Evolutionary conservation across 1,140 invertebrate genomes (phyloP).

Genomic region (Capitella teleta): DNA sequence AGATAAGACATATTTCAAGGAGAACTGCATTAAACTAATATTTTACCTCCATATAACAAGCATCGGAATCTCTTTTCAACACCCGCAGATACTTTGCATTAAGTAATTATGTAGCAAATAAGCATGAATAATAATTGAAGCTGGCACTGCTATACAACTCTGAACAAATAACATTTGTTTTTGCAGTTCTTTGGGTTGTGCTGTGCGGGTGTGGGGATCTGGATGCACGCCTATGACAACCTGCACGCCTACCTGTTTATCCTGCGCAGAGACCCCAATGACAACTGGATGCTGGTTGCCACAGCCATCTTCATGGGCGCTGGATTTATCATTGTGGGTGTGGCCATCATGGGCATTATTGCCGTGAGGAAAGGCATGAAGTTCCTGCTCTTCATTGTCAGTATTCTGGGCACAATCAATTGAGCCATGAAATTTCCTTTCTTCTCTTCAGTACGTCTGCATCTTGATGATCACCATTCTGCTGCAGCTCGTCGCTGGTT

Average conservation of each 20-base stretch:
- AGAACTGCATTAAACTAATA: too few relatives aligned
- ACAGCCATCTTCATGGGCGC: conserved; percentile 5
- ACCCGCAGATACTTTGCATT: too few relatives aligned
- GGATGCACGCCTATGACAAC: conserved; percentile 10
- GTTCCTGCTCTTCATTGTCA: conserved; percentile 4
- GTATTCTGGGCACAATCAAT: neutral
- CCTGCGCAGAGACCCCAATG: conserved; percentile 2
- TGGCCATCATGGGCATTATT: neutral
- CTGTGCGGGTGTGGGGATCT: conserved; percentile 11
- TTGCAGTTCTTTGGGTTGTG: conserved; percentile 7
- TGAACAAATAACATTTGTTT: too few relatives aligned
- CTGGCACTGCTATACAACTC: too few relatives aligned
- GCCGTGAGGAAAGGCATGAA: neutral
- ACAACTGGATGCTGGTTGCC: conserved; percentile 4
- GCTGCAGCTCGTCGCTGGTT: conserved; percentile 9
- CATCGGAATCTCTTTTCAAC: too few relatives aligned
- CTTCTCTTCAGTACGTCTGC: conserved; percentile 3
- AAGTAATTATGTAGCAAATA: too few relatives aligned
- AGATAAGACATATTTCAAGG: too few relatives aligned
- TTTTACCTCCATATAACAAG: too few relatives aligned
- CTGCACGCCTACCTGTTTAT: conserved; percentile 10
- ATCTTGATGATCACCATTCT: conserved; percentile 3
- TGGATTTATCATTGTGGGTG: conserved; percentile 5
- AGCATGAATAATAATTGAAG: too few relatives aligned
- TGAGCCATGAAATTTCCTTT: too few relatives aligned